Percentiles rank a stretch among this genome's conserved stretches.
Evolutionary conservation across 2,113 vertebrate genomes (phyloP).

Genomic region (Hyaena hyaena): DNA sequence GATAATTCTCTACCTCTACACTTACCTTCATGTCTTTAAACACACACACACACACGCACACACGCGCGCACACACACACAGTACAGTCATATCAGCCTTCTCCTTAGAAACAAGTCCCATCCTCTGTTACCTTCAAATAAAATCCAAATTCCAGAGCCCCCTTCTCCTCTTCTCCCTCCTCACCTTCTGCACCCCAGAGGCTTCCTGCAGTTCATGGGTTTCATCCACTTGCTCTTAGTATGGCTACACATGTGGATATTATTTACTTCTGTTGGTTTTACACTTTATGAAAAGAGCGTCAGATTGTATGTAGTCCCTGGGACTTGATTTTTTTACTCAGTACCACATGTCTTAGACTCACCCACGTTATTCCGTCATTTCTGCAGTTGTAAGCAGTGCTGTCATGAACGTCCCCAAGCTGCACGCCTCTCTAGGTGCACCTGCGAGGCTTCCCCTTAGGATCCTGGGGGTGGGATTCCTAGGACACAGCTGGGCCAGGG

Average conservation of each 20-base stretch:
- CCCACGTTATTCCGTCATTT: rapidly evolving
- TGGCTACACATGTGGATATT: background rate
- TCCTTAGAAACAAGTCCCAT: background rate
- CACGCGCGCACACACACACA: no score
- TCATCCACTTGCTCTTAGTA: background rate
- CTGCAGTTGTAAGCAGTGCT: rapidly evolving
- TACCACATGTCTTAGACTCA: background rate
- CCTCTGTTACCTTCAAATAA: background rate
- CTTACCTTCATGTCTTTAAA: background rate
- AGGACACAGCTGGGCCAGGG: no score
- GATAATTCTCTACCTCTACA: background rate
- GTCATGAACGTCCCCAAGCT: rapidly evolving
- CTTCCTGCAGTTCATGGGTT: background rate
- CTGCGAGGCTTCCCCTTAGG: background rate
- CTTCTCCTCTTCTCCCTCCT: background rate
- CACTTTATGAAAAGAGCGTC: background rate
- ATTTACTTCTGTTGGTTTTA: background rate
- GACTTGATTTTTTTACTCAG: no score
- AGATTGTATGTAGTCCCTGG: background rate
- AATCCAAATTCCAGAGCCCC: background rate
- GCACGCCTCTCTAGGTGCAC: rapidly evolving
- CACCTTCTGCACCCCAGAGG: background rate
- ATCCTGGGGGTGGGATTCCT: background rate
- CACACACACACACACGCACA: background rate
- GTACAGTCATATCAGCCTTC: no score